Percentiles rank a stretch among this genome's conserved stretches.
phyloP scores from a whole-genome alignment of 2,888 invertebrate species.

The Julus scandinavius region DNA sequence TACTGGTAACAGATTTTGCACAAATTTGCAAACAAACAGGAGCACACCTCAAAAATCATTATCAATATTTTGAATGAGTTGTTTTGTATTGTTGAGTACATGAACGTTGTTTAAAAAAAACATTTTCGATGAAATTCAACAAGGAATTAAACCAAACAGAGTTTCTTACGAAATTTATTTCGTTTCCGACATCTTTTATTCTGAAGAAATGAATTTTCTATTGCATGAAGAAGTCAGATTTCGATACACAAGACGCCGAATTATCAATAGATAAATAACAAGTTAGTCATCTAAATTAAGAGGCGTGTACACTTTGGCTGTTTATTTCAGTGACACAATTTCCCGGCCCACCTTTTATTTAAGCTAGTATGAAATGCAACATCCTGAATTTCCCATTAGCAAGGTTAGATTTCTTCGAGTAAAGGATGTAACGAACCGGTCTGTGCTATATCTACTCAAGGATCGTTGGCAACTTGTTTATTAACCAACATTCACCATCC shows the following conservation, averaged over 20 bases:
- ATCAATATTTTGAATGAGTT: too few species aligned
- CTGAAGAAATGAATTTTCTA: background rate
- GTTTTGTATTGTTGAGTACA: too few species aligned
- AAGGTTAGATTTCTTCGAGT: background rate
- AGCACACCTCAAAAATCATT: too few species aligned
- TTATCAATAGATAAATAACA: background rate
- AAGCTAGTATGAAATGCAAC: background rate
- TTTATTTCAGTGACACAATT: background rate
- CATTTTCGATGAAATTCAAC: too few species aligned
- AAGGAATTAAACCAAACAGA: too few species aligned
- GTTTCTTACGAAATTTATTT: background rate
- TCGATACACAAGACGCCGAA: background rate
- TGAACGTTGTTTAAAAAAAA: too few species aligned
- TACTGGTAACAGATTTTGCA: too few species aligned
- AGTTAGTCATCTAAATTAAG: background rate
- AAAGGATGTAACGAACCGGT: background rate
- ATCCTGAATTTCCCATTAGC: background rate
- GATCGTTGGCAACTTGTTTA: background rate
- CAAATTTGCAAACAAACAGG: too few species aligned
- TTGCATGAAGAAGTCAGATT: background rate
- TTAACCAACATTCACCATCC: background rate
- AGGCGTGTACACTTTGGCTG: background rate
- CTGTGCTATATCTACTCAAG: background rate
- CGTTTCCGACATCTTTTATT: background rate
- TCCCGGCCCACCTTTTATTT: background rate